Percentiles rank a stretch among this genome's conserved stretches.
These are phyloP conservation scores for Todus mexicanus DNA, from an alignment of 2,797 vertebrate genomes.

Conservation along the genomic window DNA sequence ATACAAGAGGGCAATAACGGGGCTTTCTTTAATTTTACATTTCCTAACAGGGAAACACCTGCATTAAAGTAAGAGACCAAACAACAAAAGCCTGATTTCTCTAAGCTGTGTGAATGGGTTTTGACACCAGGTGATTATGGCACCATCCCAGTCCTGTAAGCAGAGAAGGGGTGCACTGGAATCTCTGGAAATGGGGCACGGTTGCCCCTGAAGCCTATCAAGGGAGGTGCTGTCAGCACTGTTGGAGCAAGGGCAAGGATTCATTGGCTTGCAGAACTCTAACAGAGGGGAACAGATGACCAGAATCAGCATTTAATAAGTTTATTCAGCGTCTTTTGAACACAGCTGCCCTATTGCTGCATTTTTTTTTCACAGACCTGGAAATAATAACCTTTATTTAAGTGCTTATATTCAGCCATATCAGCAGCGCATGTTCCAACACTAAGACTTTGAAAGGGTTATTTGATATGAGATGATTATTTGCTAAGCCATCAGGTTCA, in stretches of 20 bases:
- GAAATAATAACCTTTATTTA: slow-evolving; percentile 49
- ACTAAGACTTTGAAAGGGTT: slow-evolving; percentile 26
- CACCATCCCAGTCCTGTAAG: background rate
- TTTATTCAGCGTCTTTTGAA: slow-evolving; percentile 44
- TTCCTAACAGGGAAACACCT: background rate
- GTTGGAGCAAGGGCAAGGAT: background rate
- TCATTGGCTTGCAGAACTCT: background rate
- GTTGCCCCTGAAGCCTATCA: background rate
- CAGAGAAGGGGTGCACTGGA: background rate
- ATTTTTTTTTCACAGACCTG: background rate
- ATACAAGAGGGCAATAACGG: background rate
- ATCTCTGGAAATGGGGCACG: background rate
- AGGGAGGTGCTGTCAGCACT: background rate
- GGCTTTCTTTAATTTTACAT: background rate
- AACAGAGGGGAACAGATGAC: background rate
- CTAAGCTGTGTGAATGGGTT: background rate
- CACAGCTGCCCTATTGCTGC: background rate
- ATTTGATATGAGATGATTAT: slow-evolving; percentile 2
- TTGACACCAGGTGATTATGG: background rate
- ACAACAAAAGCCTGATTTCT: background rate
- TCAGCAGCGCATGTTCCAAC: slow-evolving; percentile 23
- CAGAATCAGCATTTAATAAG: slow-evolving; percentile 18
- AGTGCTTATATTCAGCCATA: slow-evolving; percentile 28
- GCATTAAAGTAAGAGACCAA: background rate
- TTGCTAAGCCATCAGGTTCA: slow-evolving; percentile 45